Conservation (phyloP, 2,888 invertebrate genomes). For the Resseliella maxima region DNA sequence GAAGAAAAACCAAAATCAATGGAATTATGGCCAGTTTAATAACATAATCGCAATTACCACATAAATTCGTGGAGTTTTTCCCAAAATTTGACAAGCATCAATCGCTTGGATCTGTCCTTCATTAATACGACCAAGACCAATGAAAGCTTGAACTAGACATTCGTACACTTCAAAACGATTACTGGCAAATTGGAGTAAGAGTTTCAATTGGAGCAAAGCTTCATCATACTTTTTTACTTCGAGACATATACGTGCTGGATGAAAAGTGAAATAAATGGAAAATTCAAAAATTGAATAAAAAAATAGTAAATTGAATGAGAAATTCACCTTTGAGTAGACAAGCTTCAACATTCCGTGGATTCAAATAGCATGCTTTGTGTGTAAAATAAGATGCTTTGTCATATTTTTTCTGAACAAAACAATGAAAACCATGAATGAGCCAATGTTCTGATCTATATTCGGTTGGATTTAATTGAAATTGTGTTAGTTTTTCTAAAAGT, state of each 20-base stretch:
- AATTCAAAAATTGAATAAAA: background rate
- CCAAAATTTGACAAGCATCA: constrained; percentile 77
- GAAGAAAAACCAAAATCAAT: too few species aligned
- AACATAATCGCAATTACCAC: constrained; percentile 69
- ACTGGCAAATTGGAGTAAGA: constrained; percentile 61
- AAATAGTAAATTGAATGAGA: background rate
- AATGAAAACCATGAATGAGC: constrained; percentile 80
- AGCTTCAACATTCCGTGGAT: constrained; percentile 78
- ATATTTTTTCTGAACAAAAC: constrained; percentile 71
- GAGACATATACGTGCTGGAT: constrained; percentile 62
- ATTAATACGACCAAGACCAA: constrained; percentile 74
- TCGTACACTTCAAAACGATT: constrained; percentile 76
- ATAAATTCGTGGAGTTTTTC: constrained; percentile 77
- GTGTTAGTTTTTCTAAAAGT: constrained; percentile 74
- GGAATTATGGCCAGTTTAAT: too few species aligned
- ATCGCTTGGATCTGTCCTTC: constrained; percentile 81
- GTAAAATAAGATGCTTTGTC: constrained; percentile 79
- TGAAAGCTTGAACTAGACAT: constrained; percentile 81
- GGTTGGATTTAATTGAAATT: constrained; percentile 64
- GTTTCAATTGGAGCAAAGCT: constrained; percentile 59
- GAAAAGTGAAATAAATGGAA: background rate
- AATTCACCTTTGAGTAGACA: constrained; percentile 76
- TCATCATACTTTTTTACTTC: constrained; percentile 64
- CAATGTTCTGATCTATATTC: constrained; percentile 77
- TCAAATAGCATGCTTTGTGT: constrained; percentile 76